A percentile compares a stretch with the other conserved stretches of the same genome.
These are phyloP conservation scores for Aplocera efformata DNA, from an alignment of 2,888 invertebrate genomes.

Conservation along the genomic window DNA sequence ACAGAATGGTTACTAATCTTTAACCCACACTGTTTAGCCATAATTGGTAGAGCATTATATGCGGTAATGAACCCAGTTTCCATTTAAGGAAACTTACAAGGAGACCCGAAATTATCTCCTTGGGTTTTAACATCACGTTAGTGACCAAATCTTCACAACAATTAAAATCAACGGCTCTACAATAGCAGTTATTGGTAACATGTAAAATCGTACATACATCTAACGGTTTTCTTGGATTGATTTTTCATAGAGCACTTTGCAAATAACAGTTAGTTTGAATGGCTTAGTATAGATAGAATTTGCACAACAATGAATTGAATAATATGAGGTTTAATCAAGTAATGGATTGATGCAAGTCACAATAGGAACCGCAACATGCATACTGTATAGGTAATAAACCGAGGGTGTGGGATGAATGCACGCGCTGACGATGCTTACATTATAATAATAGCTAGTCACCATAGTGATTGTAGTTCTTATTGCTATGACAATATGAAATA, in stretches of 20 bases:
- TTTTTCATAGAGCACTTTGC: conserved; percentile 23
- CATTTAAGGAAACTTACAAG: conserved; percentile 45
- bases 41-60: conserved; percentile 50
- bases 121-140: conserved; percentile 19
- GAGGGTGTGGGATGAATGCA: conserved; percentile 73
- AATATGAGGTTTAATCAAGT: conserved; percentile 67
- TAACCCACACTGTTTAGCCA: conserved; percentile 56
- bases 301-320: conserved; percentile 43
- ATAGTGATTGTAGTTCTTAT: conserved; percentile 45
- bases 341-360: conserved; percentile 70
- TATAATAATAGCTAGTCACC: conserved; percentile 23
- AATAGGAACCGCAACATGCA: conserved; percentile 71
- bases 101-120: conserved; percentile 33
- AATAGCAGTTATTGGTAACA: conserved; percentile 21
- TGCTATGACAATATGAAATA: conserved; percentile 34
- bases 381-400: conserved; percentile 69
- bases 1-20: conserved; percentile 38
- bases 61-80: conserved; percentile 56
- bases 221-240: conserved; percentile 27
- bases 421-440: conserved; percentile 49
- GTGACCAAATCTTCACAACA: conserved; percentile 12
- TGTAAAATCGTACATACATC: conserved; percentile 25
- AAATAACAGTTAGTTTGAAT: conserved; percentile 16
- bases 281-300: conserved; percentile 32
- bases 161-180: conserved; percentile 17